Conservation (phyloP, 1,140 invertebrate genomes). For the Scaptomyza montana region DNA sequence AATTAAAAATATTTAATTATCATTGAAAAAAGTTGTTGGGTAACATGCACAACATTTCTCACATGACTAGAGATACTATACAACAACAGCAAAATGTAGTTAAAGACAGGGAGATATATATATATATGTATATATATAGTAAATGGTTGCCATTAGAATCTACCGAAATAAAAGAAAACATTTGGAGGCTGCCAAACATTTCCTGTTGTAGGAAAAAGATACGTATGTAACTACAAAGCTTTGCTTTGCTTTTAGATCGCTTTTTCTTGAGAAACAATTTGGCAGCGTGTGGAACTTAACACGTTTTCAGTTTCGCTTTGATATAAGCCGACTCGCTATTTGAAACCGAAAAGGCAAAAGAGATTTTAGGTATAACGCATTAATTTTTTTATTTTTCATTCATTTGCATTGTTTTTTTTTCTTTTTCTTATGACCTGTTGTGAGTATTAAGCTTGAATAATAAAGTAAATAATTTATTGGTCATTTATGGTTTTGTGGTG, state of each 20-base stretch:
- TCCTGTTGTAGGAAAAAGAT: conserved; percentile 53
- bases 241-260: conserved; percentile 26
- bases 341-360: conserved; percentile 2
- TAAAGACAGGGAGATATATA: conserved; percentile 1
- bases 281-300: conserved; percentile 54
- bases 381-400: conserved; percentile 17
- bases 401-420: conserved; percentile 36
- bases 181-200: conserved; percentile 67
- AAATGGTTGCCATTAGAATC: conserved; percentile 60
- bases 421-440: conserved; percentile 54
- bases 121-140: not conserved
- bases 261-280: conserved; percentile 74
- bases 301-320: conserved; percentile 58
- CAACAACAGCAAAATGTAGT: conserved; percentile 11
- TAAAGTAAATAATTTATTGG: conserved; percentile 70
- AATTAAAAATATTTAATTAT: conserved; percentile 83
- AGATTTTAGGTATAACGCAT: conserved; percentile 21
- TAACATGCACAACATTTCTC: conserved; percentile 79
- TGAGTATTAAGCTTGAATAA: conserved; percentile 58
- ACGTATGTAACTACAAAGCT: no score
- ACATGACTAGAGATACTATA: conserved; percentile 52
- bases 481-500: conserved; percentile 36
- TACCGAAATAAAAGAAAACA: conserved; percentile 38
- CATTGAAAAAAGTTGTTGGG: conserved; percentile 77
- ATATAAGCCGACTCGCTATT: conserved; percentile 42